Base-by-base conservation (phyloP, 2,888 invertebrate species). In the Hyposoter dolosus region DNA sequence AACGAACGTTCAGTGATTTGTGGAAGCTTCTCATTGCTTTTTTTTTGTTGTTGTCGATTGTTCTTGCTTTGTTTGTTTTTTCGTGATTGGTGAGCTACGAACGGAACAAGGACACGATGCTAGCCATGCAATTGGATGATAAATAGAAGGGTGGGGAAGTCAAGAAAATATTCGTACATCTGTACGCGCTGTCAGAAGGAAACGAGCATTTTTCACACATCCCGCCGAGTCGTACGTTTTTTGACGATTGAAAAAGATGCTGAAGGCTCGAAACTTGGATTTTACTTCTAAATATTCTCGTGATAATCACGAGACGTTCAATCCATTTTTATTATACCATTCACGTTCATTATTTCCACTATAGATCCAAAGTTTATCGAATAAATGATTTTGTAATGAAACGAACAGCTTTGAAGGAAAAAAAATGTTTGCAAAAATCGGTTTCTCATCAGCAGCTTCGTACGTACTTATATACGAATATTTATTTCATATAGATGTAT, bases 71-170 rank as follows among this genome's bases (percentile, higher is more conserved):
- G 17, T 71, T 71, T 56, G 63, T 71, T 47, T 79, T 43, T 77
- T 83, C 45, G 83, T 84, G 75, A 78, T 82, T 68, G 23, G 69
- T 74, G 75, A 84, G 84, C 88, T 89, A 88, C 85, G 78, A 60
- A 87, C 71, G 85, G 87, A 89, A 90, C 88, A 86, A 88, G 88
- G 84, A 88, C 90, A 91, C 89, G 88, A 91, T 90, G 90, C 90
- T 88, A 89, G 90, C 88, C 91, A 91, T 91, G 91, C 91, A 89
- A 86, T 88, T 83, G 85, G 84, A 86, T 84, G 74, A 87, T 56
- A 85, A 65, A 83, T 53, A 80, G 53, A 77, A 53, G 63, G 45
- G 47, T 17, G 69, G 45, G 47, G 17, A 17, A 28, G 15, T 45
- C 6, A 28, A 45, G 9, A 69, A 47, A 71, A 32, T 60, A 60